These are phyloP conservation scores for Macrocentrus cingulum DNA, from an alignment of 1,140 invertebrate genomes.

Conservation along the genomic window DNA sequence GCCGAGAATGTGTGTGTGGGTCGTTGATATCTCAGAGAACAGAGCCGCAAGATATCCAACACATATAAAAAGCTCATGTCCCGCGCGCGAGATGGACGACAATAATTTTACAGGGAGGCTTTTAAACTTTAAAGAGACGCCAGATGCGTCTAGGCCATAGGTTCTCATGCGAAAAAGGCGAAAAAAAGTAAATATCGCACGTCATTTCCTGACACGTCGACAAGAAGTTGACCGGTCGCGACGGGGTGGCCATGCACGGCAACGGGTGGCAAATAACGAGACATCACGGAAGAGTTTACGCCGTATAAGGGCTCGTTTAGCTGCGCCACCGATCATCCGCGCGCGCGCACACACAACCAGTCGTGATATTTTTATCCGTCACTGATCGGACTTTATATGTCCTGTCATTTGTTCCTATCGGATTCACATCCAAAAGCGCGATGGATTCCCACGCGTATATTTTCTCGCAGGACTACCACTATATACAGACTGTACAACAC, in stretches of 20 bases:
- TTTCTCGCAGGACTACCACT: too few relatives aligned
- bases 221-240: slow-evolving; percentile 1
- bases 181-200: background rate
- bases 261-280: slow-evolving; percentile 13
- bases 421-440: background rate
- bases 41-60: too few relatives aligned
- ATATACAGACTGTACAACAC: too few relatives aligned
- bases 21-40: too few relatives aligned
- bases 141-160: slow-evolving; percentile 15
- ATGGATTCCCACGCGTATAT: slow-evolving; percentile 12
- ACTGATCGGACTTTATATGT: background rate
- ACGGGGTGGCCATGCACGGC: background rate
- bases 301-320: slow-evolving; percentile 41
- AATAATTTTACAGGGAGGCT: slow-evolving; percentile 46
- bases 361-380: too few relatives aligned
- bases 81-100: slow-evolving; percentile 28
- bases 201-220: slow-evolving; percentile 9
- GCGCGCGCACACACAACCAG: background rate
- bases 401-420: background rate
- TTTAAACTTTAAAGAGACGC: slow-evolving; percentile 58
- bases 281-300: slow-evolving; percentile 30
- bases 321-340: background rate
- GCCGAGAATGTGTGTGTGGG: too few relatives aligned
- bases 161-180: slow-evolving; percentile 9
- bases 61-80: background rate